Evolutionary conservation across 53 echinoderm and acorn worm species (phyloP).

Genomic region (Glandiceps talaboti): DNA sequence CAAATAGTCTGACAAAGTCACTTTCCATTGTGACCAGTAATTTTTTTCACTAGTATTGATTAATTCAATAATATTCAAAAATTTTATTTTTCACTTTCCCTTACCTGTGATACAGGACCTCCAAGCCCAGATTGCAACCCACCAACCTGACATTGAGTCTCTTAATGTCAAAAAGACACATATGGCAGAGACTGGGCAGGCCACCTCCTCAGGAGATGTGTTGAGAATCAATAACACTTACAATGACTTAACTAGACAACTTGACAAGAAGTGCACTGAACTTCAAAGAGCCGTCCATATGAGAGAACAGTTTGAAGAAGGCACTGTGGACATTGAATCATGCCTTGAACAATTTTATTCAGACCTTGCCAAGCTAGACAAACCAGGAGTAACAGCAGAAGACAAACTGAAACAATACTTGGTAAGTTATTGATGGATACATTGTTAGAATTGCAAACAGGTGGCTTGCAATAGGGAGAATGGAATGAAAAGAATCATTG

Average conservation of each 20-base stretch:
- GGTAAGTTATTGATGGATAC: constrained; percentile 8
- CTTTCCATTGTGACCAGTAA: no score
- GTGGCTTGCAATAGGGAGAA: no score
- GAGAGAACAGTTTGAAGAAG: constrained; percentile 35
- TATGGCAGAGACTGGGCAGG: constrained; percentile 59
- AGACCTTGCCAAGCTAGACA: constrained; percentile 36
- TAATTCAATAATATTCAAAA: no score
- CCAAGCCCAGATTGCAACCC: constrained; percentile 45
- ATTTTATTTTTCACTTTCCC: no score
- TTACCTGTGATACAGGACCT: no score
- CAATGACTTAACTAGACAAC: constrained; percentile 30
- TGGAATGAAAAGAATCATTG: no score
- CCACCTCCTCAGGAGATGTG: constrained; percentile 51
- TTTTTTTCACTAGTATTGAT: no score
- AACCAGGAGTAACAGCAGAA: constrained; percentile 50
- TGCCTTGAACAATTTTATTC: constrained; percentile 47
- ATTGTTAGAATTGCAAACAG: no score
- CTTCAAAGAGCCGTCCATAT: constrained; percentile 37
- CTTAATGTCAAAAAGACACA: background rate
- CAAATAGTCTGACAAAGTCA: no score
- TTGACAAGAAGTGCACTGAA: constrained; percentile 11
- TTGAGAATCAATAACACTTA: constrained; percentile 37
- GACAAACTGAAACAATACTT: constrained; percentile 51
- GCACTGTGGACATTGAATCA: constrained; percentile 27
- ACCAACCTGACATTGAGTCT: constrained; percentile 19